These are phyloP conservation scores for Amazona vittata DNA, from an alignment of 2,113 vertebrate genomes.

Conservation along the genomic window DNA sequence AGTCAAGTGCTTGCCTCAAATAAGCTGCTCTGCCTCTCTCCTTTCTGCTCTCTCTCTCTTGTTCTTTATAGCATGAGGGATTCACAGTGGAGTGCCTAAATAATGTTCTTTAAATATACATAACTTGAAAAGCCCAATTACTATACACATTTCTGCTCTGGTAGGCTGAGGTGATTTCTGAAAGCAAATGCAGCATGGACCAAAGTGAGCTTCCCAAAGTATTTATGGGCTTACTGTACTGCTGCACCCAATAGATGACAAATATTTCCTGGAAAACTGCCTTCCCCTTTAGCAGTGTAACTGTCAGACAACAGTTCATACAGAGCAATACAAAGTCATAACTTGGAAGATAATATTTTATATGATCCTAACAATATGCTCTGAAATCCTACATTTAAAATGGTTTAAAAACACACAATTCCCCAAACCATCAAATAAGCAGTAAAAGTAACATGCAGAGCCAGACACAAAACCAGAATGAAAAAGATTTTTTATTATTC, in stretches of 20 bases:
- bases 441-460: constrained; percentile 41
- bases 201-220: constrained; percentile 24
- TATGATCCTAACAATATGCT: constrained; percentile 35
- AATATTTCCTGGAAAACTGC: constrained; percentile 49
- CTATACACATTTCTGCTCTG: not conserved
- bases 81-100: not conserved
- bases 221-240: constrained; percentile 21
- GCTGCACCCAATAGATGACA: not conserved
- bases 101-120: constrained; percentile 28
- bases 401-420: constrained; percentile 40
- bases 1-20: not conserved
- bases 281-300: constrained; percentile 33
- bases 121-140: constrained; percentile 30
- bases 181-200: not conserved
- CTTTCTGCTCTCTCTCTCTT: not conserved
- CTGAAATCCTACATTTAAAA: constrained; percentile 47
- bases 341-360: constrained; percentile 47
- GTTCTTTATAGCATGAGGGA: constrained; percentile 12
- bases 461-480: constrained; percentile 55
- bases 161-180: constrained; percentile 14
- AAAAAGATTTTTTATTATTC: constrained; percentile 61
- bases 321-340: constrained; percentile 30
- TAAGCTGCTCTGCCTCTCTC: not conserved
- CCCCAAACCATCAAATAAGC: constrained; percentile 35
- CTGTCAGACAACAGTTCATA: constrained; percentile 45